Base-by-base conservation (phyloP, 2,113 vertebrate species). In the Falco punctatus region DNA sequence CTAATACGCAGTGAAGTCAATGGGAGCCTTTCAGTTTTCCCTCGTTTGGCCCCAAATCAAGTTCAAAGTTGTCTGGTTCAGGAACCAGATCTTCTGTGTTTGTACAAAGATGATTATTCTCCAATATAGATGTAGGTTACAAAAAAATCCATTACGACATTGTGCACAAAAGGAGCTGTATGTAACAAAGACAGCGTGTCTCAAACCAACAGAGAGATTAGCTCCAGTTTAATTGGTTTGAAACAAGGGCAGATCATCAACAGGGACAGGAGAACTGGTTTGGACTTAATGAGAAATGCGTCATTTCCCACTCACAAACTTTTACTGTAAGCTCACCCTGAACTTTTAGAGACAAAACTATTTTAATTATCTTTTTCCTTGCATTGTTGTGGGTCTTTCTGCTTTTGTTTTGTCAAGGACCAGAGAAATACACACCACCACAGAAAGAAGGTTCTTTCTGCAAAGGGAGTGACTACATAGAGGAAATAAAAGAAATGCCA, bases 211-310 rank as follows among this genome's bases (percentile, higher is more conserved):
- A 86, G 96, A 97, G 96, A 94, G 38, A 96, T 95, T 92, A 95
- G 81, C 70, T 92, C 66, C 72, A 85, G 69, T 82, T 96, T 95
- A 96, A 96, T 97, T 97, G 84, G 89, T 91, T 94, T 95, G 71
- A 96, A 97, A 95, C 81, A 96, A 96, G 96, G 94, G 66, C 92
- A 94, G 46, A 95, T 87, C 88, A 92, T 95, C 94, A 97, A 85
- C 87, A 85, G 95, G 92, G 95, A 96, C 94, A 80, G 62, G 14
- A 94, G 92, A 94, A 77, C 46, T 92, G 66, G n/a, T 94, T 94
- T 87, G 66, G 92, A 54, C 74, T 96, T 95, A 92, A 95, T 95
- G 88, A 95, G 72, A 90, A 96, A 77, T 38, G 67, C 32, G 28
- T 61, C 15, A 64, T 92, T 92, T 95, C 46, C 42, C 33, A 85